Base-by-base conservation (phyloP, 1,140 invertebrate genomes). In the Cotesia glomerata region DNA sequence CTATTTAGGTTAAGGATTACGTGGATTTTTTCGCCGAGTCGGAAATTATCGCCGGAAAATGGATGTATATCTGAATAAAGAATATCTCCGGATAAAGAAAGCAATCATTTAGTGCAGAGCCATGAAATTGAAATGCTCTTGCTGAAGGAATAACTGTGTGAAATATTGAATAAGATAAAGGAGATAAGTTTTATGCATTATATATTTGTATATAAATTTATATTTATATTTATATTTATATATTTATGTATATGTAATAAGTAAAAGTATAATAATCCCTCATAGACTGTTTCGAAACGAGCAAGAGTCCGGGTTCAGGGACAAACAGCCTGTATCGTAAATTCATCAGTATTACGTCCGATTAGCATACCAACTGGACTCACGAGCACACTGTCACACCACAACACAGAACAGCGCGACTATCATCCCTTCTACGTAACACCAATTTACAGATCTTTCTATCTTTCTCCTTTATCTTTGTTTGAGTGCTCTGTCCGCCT, bases 311-410 rank as follows among this genome's bases (percentile, higher is more conserved):
- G 62, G 62, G 62, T 64, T 72, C 69, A 71, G 62, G 61, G 65
- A 64, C 66, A 65, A 39, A 26, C 70, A 63, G 49, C n/a, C 65
- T 77, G 74, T 77, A 73, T 79, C 80, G 75, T 77, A 78, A 80
- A 79, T 79, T 79, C 77, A 79, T 79, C 77, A 75, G 74, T 72
- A 74, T 80, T 79, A 78, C 73, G 74, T 78, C 76, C 74, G 81
- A 82, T 80, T 79, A 82, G 75, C 78, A 80, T 82, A 79, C 77
- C 78, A 66, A 72, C 72, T 73, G 75, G 65, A 74, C 68, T 76
- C 75, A 76, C 73, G 73, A 35, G 74, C 75, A 77, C 74, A 75
- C 77, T 73, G 77, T 77, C 74, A 75, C 74, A 74, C 79, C 72
- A 69, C 32, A 74, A 45, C 45, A 75, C 74, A 74, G 78, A 70